Evolutionary conservation across 2,113 vertebrate species (phyloP), one percentile per base, ranked within the genome.

Genomic region (Poicephalus gulielmi): DNA sequence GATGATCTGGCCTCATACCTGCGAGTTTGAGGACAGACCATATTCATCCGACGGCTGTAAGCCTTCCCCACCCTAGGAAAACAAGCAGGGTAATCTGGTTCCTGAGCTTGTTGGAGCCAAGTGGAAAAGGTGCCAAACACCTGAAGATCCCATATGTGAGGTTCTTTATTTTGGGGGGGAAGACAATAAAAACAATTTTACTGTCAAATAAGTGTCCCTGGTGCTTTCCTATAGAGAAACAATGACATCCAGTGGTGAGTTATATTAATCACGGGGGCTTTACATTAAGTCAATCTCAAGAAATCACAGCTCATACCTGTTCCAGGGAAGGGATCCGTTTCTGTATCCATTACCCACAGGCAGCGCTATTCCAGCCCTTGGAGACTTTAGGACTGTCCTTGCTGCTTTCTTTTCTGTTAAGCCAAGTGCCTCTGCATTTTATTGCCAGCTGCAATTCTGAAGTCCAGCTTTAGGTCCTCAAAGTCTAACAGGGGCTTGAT

Each of bases 211-310:
- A 60, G 80, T 57, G 35, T 81, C 52, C 79, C 33, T n/a, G 53
- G 41, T 83, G 27, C 49, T 81, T 94, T 98, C 87, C 35, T 83
- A 20, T 90, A 97, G 98, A 89, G 97, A 96, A 98, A 98, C 88
- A 78, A 97, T 96, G 98, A 98, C 97, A 97, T 98, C 98, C 98
- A 97, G 98, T 82, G 97, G 98, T 92, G 90, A 96, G 55, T 83
- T 53, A 15, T 55, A 78, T 95, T 97, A 88, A 96, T 94, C 97
- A 94, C 95, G 88, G 43, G 25, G 33, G 59, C n/a, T 90, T 64
- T 10, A 46, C 13, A 1, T 30, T 27, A 78, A 55, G 35, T 16
- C 3, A 10, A 0, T n/a, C 66, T 60, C 33, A 33, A 63, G 67
- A 78, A 90, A 70, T 50, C 83, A 17, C 55, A 66, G 39, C 52